Evolutionary conservation across 2,113 vertebrate species (phyloP).

Genomic region (Colius striatus): DNA sequence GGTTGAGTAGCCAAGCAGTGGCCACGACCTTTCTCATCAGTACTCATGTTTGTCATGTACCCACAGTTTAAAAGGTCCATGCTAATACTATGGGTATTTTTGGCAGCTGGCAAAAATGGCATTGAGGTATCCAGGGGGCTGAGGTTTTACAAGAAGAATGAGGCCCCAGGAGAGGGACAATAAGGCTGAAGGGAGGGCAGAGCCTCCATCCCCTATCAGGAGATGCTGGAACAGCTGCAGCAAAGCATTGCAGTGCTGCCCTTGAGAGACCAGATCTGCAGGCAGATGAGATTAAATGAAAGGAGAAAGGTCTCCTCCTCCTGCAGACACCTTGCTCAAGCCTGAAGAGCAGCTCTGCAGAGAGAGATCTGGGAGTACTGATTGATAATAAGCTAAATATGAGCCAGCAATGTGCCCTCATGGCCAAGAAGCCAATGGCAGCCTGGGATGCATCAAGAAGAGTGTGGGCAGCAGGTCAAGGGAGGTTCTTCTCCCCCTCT

Average conservation of each 20-base stretch:
- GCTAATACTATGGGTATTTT: neutral
- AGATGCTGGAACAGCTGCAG: neutral
- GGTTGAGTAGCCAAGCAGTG: neutral
- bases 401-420: no score
- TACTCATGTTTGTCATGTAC: neutral
- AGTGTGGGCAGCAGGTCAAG: no score
- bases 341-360: no score
- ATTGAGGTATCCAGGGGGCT: neutral
- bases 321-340: neutral
- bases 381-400: no score
- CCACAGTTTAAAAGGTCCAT: neutral
- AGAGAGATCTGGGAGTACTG: no score
- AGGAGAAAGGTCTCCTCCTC: neutral
- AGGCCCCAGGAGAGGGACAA: neutral
- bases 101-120: neutral
- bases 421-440: no score
- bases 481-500: no score
- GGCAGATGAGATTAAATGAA: neutral
- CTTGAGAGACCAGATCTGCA: fast-evolving
- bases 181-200: neutral
- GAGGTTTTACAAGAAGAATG: neutral
- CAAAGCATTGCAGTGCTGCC: neutral
- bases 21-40: neutral
- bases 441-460: no score
- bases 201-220: neutral